Evolutionary conservation across 2,888 invertebrate genomes (phyloP), one percentile per base, ranked within the genome.

Genomic region (Pyrrhosoma nymphula): DNA sequence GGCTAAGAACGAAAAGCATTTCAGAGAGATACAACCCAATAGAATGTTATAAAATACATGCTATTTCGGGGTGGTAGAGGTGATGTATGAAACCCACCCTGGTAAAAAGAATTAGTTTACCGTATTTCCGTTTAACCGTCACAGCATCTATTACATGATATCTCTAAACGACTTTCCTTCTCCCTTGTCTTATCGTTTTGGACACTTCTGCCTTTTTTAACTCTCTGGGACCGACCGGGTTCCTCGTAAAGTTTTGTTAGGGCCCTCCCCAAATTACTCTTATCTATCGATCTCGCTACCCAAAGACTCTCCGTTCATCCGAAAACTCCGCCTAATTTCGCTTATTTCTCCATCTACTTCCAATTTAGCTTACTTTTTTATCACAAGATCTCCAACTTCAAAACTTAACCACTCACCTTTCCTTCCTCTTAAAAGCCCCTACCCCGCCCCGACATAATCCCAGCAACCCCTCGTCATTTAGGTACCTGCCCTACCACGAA

Each of bases 271-370:
- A 93, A 47, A 93, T 93, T 69, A 69, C 47, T 69, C 93, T 93
- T 93, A 93, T 93, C 93, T 75, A 47, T 3, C 12, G 0, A 82
- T 93, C 93, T 93, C 23, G 30, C 35, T 23, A n/a, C 47, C 69
- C 93, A 35, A 23, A 69, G n/a, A 93, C 69, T n/a, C 82, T 35
- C 82, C 93, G 93, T 69, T 93, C 93, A 75, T 93, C 75, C 93
- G 69, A 93, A 89, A 93, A 93, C 93, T 93, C 93, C 69, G 55
- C 69, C 93, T 69, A 93, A 23, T 63, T 93, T 93, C 75, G 93
- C 93, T 93, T 93, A 93, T 93, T 93, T 93, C 93, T 93, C 63
- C 93, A 93, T 75, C 93, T 93, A 93, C 69, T 93, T 69, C 69
- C 60, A 26, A 63, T 26, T n/a, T 91, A 47, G 39, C 91, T 60